Evolutionary conservation across 37 sponge, comb jelly and placozoan species (phyloP).

Genomic region (Mnemiopsis leidyi): DNA sequence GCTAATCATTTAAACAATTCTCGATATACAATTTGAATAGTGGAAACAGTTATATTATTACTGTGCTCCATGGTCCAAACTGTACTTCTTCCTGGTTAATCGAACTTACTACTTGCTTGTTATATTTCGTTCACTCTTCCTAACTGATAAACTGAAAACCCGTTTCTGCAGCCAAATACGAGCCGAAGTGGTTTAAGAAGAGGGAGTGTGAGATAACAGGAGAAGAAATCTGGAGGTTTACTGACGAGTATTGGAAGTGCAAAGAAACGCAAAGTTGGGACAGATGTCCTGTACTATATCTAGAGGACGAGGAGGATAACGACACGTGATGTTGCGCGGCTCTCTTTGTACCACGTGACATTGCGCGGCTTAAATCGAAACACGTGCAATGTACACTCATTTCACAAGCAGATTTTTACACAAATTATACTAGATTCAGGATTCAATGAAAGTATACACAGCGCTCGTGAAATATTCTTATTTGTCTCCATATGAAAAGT

Average conservation of each 20-base stretch:
- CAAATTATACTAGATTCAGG: neutral
- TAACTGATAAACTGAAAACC: too few relatives aligned
- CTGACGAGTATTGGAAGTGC: slow-evolving; percentile 62
- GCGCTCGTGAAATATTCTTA: too few relatives aligned
- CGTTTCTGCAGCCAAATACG: slow-evolving; percentile 26
- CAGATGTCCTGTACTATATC: slow-evolving; percentile 15
- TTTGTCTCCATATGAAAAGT: too few relatives aligned
- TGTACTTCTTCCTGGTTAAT: neutral
- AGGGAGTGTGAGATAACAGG: slow-evolving; percentile 30
- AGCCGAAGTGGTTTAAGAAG: slow-evolving; percentile 51
- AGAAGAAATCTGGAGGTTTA: slow-evolving; percentile 60
- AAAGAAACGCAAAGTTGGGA: slow-evolving; percentile 26
- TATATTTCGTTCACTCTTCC: too few relatives aligned
- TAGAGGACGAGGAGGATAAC: slow-evolving; percentile 3
- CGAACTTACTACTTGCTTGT: neutral
- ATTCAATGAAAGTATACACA: too few relatives aligned
- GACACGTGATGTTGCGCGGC: neutral
- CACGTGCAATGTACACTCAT: neutral
- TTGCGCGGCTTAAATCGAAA: neutral
- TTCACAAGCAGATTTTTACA: neutral
- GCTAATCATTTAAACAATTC: too few relatives aligned
- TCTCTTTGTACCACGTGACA: neutral
- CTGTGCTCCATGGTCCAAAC: too few relatives aligned
- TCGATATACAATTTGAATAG: too few relatives aligned
- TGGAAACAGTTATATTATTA: too few relatives aligned